These are phyloP conservation scores for Ctena decussata DNA, from an alignment of 2,888 invertebrate genomes.

Conservation along the genomic window DNA sequence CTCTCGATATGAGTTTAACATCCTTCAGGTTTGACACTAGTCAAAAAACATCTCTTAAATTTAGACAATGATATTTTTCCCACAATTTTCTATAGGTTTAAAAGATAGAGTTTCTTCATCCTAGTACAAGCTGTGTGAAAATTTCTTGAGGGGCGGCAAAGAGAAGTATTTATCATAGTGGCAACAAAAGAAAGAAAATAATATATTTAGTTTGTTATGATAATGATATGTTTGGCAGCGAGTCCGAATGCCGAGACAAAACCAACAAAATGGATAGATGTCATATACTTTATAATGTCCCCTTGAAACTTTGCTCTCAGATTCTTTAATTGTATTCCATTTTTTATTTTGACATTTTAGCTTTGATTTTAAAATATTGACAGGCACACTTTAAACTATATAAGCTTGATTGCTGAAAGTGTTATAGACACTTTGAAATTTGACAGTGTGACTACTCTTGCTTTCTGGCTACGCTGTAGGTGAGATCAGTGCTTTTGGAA, in stretches of 20 bases:
- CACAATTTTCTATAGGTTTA: conserved; percentile 53
- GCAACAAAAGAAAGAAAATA: conserved; percentile 62
- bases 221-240: conserved; percentile 52
- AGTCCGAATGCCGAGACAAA: background rate
- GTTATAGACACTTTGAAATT: too few relatives aligned
- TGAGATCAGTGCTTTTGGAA: too few relatives aligned
- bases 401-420: too few relatives aligned
- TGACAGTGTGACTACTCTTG: too few relatives aligned
- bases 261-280: background rate
- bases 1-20: conserved; percentile 34
- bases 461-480: too few relatives aligned
- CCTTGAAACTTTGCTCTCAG: too few relatives aligned
- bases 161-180: conserved; percentile 61
- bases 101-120: conserved; percentile 58
- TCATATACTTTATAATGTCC: too few relatives aligned
- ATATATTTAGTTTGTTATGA: conserved; percentile 65
- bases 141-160: conserved; percentile 52
- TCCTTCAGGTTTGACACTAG: conserved; percentile 49
- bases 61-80: conserved; percentile 61
- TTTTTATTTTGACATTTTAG: too few relatives aligned
- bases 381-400: too few relatives aligned
- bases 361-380: too few relatives aligned
- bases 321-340: too few relatives aligned
- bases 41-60: conserved; percentile 65
- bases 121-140: conserved; percentile 54